These are phyloP conservation scores for Gonocerus acuteangulatus DNA, from an alignment of 2,888 invertebrate genomes.

Conservation along the genomic window DNA sequence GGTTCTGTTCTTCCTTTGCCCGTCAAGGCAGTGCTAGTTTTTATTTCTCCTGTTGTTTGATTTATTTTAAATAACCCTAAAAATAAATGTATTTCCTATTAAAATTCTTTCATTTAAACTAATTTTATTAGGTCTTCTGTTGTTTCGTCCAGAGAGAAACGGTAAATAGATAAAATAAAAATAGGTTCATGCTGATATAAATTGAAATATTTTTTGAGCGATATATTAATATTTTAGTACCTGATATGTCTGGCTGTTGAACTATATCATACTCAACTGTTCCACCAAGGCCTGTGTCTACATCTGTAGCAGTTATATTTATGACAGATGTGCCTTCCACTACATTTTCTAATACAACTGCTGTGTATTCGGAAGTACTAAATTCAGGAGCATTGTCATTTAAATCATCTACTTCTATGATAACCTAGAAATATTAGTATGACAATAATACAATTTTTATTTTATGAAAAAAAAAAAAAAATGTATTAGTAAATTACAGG, in stretches of 20 bases:
- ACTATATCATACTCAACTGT: slow-evolving; percentile 63
- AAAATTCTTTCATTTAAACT: background rate
- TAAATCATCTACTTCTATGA: slow-evolving; percentile 64
- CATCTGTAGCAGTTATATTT: slow-evolving; percentile 63
- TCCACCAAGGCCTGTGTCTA: slow-evolving; percentile 66
- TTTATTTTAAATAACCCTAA: slow-evolving; percentile 62
- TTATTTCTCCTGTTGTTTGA: slow-evolving; percentile 57
- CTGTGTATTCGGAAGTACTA: slow-evolving; percentile 55
- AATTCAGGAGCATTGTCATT: slow-evolving; percentile 71
- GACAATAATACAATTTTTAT: background rate
- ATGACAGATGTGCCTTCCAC: slow-evolving; percentile 57
- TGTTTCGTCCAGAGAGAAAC: too few species aligned
- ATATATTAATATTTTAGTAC: slow-evolving; percentile 43
- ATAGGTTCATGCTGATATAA: too few species aligned
- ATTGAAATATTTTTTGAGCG: too few species aligned
- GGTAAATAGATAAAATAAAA: too few species aligned
- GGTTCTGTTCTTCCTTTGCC: slow-evolving; percentile 69
- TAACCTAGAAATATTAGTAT: slow-evolving; percentile 44
- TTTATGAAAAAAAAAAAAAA: background rate
- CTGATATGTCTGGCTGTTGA: slow-evolving; percentile 64
- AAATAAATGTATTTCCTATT: slow-evolving; percentile 10
- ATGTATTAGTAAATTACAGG: slow-evolving; percentile 42
- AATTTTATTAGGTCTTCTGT: too few species aligned
- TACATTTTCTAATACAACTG: slow-evolving; percentile 71
- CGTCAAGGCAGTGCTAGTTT: slow-evolving; percentile 57